A percentile compares a stretch with the other conserved stretches of the same genome.
phyloP scores from a whole-genome alignment of 2,113 vertebrate genomes.

The Sardina pilchardus region DNA sequence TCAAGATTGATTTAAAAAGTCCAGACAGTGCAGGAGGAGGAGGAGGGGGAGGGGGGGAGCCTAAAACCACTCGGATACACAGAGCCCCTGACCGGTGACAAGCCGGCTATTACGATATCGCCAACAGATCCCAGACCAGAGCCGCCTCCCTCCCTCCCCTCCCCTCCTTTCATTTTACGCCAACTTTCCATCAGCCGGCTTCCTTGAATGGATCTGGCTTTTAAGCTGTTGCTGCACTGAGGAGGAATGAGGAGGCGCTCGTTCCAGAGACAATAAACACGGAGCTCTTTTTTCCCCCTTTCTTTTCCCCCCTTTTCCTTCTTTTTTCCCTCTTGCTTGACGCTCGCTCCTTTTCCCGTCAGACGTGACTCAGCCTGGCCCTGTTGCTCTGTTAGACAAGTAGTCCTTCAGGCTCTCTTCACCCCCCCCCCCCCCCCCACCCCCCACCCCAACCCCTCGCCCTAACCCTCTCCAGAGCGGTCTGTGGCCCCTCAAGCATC shows the following conservation, averaged over 20 bases:
- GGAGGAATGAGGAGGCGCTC: slow-evolving; percentile 30
- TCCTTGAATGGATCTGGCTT: slow-evolving; percentile 34
- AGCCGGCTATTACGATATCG: neutral
- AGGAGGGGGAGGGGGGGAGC: neutral
- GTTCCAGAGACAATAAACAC: slow-evolving; percentile 44
- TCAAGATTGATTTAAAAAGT: slow-evolving; percentile 3
- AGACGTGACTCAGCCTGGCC: slow-evolving; percentile 43
- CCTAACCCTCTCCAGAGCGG: slow-evolving; percentile 20
- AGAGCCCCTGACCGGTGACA: neutral
- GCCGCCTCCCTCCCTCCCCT: slow-evolving; percentile 1
- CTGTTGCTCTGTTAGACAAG: slow-evolving; percentile 36
- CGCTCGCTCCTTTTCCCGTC: slow-evolving; percentile 39
- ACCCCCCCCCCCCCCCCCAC: slow-evolving; percentile 7
- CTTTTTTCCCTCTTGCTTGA: neutral
- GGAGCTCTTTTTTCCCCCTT: neutral
- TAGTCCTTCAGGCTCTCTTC: slow-evolving; percentile 31
- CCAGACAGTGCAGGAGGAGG: neutral
- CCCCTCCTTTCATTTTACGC: neutral
- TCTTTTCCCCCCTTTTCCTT: neutral
- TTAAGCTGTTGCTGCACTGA: slow-evolving; percentile 39
- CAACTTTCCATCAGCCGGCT: slow-evolving; percentile 37
- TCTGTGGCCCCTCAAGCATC: slow-evolving; percentile 40
- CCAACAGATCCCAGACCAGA: slow-evolving; percentile 15
- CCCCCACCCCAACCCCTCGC: too few species aligned
- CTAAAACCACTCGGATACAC: neutral